These are phyloP conservation scores for Tolypeutes matacus DNA, from an alignment of 2,797 vertebrate genomes.

Conservation along the genomic window DNA sequence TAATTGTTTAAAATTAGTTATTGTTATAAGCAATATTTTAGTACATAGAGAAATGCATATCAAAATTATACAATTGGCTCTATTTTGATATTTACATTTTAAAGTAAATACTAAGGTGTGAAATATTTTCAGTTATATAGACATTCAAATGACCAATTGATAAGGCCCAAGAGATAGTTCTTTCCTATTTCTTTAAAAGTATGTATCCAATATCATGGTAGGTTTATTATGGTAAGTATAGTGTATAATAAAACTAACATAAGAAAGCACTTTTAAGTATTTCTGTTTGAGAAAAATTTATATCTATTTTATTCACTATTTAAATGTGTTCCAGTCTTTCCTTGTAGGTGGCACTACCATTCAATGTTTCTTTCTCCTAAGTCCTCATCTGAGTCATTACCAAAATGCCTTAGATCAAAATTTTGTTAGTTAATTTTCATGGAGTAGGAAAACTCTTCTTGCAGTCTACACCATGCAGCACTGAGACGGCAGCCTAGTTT, in stretches of 20 bases:
- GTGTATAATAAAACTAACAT: neutral
- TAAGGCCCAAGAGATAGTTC: neutral
- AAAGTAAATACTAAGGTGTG: conserved; percentile 46
- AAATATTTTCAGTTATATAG: conserved; percentile 28
- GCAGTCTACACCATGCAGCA: neutral
- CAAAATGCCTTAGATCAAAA: conserved; percentile 40
- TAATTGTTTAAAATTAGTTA: neutral
- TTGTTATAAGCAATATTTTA: neutral
- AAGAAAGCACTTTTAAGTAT: conserved; percentile 3
- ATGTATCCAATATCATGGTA: neutral
- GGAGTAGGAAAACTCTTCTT: conserved; percentile 44
- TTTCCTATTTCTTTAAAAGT: conserved; percentile 17
- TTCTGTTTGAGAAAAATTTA: neutral
- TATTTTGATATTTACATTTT: conserved; percentile 37
- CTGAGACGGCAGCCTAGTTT: neutral
- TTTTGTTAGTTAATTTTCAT: conserved; percentile 40
- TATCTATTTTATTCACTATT: neutral
- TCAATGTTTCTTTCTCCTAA: conserved; percentile 7
- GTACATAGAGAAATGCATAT: neutral
- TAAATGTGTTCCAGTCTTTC: neutral
- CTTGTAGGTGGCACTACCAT: neutral
- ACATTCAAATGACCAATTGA: conserved; percentile 30
- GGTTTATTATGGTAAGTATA: conserved; percentile 38
- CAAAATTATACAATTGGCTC: neutral
- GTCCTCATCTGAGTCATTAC: neutral